These are phyloP conservation scores for Brenthis daphne DNA, from an alignment of 2,888 invertebrate genomes.

Conservation along the genomic window DNA sequence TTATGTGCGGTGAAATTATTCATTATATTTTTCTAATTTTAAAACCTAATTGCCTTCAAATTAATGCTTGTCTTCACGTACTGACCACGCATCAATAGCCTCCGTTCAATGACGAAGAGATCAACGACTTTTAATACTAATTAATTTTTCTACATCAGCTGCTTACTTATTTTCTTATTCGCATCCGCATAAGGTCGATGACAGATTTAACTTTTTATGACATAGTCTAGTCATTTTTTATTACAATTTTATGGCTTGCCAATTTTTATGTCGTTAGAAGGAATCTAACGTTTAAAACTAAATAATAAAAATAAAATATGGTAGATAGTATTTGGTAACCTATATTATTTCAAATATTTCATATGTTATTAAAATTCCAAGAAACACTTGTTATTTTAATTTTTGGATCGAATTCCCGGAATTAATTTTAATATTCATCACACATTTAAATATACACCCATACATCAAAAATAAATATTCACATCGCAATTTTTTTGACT, in stretches of 20 bases:
- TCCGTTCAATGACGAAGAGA: slow-evolving; percentile 30
- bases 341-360: not conserved
- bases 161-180: slow-evolving; percentile 22
- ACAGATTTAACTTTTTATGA: slow-evolving; percentile 13
- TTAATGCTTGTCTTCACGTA: no score
- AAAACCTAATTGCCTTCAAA: no score
- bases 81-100: slow-evolving; percentile 17
- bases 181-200: slow-evolving; percentile 24
- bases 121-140: slow-evolving; percentile 46
- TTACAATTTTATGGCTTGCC: slow-evolving; percentile 8
- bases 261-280: slow-evolving; percentile 9
- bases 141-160: slow-evolving; percentile 32
- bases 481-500: no score
- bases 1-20: no score
- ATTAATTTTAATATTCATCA: no score
- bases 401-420: no score
- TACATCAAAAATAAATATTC: no score
- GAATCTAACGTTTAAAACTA: slow-evolving; percentile 1
- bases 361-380: no score
- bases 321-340: not conserved
- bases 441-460: no score
- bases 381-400: no score
- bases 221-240: slow-evolving; percentile 12
- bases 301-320: not conserved
- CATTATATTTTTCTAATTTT: no score